A percentile compares a stretch with the other conserved stretches of the same genome.
phyloP scores from a whole-genome alignment of 2,888 invertebrate species.

The Acronicta alni region DNA sequence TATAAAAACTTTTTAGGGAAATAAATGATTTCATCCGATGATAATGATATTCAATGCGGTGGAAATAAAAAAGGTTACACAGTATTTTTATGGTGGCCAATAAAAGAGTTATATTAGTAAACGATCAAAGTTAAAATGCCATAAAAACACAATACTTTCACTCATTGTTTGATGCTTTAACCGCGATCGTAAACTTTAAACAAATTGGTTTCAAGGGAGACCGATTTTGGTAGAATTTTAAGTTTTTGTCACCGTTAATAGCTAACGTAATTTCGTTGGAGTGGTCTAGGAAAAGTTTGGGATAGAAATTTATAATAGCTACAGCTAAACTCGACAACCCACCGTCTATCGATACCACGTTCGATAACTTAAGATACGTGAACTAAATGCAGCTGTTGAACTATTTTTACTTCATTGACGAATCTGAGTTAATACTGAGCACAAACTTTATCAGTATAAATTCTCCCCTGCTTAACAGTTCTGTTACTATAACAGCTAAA shows the following conservation, averaged over 20 bases:
- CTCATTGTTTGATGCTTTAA: slow-evolving; percentile 81
- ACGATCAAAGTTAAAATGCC: slow-evolving; percentile 80
- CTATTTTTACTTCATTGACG: slow-evolving; percentile 24
- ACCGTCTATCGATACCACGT: not conserved
- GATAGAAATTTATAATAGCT: not conserved
- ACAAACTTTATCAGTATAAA: slow-evolving; percentile 12
- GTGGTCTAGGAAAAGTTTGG: slow-evolving; percentile 29
- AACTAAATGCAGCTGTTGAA: not conserved
- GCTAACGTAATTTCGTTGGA: slow-evolving; percentile 8
- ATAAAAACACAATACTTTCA: slow-evolving; percentile 80
- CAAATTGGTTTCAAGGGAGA: slow-evolving; percentile 83
- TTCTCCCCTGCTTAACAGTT: not conserved
- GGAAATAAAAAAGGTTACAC: slow-evolving; percentile 48
- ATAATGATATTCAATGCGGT: slow-evolving; percentile 46
- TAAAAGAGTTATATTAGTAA: slow-evolving; percentile 78
- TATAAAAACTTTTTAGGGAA: slow-evolving; percentile 41
- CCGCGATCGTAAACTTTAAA: slow-evolving; percentile 80
- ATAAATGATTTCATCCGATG: slow-evolving; percentile 45
- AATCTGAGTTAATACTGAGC: slow-evolving; percentile 29
- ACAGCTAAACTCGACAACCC: not conserved
- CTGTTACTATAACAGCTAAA: too few relatives aligned
- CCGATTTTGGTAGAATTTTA: slow-evolving; percentile 34
- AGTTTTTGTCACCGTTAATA: slow-evolving; percentile 14
- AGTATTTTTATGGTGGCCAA: slow-evolving; percentile 58
- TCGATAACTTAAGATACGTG: not conserved